Percentiles rank a stretch among this genome's conserved stretches.
Conservation (phyloP, 1,140 invertebrate species). For the Lutraria rhynchaena region DNA sequence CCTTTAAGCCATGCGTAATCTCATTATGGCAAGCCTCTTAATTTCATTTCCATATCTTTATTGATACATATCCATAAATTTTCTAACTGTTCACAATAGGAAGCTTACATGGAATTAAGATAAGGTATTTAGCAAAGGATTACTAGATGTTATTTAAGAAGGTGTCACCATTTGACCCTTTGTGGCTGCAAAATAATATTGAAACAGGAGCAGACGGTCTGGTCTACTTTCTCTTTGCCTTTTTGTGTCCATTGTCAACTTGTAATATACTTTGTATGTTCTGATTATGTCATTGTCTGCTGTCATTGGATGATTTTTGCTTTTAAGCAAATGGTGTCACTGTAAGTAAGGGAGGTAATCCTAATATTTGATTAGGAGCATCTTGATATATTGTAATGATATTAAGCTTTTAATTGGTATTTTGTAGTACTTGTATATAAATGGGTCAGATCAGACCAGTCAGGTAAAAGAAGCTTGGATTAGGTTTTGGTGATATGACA, state of each 20-base stretch:
- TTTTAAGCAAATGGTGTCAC: too few relatives aligned
- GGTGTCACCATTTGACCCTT: slow-evolving; percentile 13
- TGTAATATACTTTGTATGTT: too few relatives aligned
- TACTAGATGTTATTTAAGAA: not conserved
- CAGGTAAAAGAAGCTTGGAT: too few relatives aligned
- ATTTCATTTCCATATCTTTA: not conserved
- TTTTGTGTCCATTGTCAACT: not conserved
- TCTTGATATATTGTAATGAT: too few relatives aligned
- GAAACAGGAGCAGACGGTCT: not conserved
- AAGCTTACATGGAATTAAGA: not conserved
- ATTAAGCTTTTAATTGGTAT: too few relatives aligned
- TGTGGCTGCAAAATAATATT: slow-evolving; percentile 8
- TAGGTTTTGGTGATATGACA: too few relatives aligned
- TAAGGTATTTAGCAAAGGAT: not conserved
- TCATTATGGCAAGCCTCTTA: slow-evolving; percentile 2
- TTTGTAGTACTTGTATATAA: too few relatives aligned
- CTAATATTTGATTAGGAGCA: too few relatives aligned
- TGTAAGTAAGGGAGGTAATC: too few relatives aligned
- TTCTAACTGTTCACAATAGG: slow-evolving; percentile 2
- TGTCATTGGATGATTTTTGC: too few relatives aligned
- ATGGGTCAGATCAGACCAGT: too few relatives aligned
- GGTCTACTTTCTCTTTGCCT: slow-evolving; percentile 1
- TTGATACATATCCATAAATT: slow-evolving; percentile 20
- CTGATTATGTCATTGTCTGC: too few relatives aligned
- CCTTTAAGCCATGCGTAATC: slow-evolving; percentile 4